phyloP scores from a whole-genome alignment of 2,888 invertebrate genomes.

The Tenthredo distinguenda region DNA sequence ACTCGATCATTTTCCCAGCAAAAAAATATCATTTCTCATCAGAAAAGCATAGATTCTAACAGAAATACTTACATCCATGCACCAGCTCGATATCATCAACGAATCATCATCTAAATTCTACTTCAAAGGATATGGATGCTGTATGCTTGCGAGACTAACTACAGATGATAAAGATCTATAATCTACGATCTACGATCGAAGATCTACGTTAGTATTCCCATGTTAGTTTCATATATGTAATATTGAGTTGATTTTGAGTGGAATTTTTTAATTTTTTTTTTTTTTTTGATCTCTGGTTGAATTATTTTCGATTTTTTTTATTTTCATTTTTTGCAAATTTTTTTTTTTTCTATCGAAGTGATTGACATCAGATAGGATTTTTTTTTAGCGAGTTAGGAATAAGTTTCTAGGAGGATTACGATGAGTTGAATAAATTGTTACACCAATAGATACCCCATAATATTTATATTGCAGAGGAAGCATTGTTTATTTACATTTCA shows the following conservation, averaged over 20 bases:
- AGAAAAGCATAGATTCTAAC: neutral
- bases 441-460: slow-evolving; percentile 65
- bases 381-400: slow-evolving; percentile 47
- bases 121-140: slow-evolving; percentile 24
- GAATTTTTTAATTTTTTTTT: neutral
- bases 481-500: slow-evolving; percentile 60
- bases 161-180: slow-evolving; percentile 8
- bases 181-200: slow-evolving; percentile 29
- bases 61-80: slow-evolving; percentile 8
- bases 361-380: neutral
- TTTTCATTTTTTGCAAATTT: neutral
- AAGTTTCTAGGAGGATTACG: slow-evolving; percentile 37
- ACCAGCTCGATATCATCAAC: neutral
- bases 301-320: neutral
- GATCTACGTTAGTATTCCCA: slow-evolving; percentile 59
- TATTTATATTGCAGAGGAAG: slow-evolving; percentile 71
- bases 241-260: neutral
- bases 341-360: neutral
- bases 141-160: slow-evolving; percentile 19
- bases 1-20: too few relatives aligned
- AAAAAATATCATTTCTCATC: neutral
- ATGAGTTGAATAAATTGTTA: slow-evolving; percentile 62
- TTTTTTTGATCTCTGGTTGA: neutral
- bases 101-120: slow-evolving; percentile 38
- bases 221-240: slow-evolving; percentile 56